phyloP scores from a whole-genome alignment of 2,888 invertebrate genomes.

The Heliconius sara region DNA sequence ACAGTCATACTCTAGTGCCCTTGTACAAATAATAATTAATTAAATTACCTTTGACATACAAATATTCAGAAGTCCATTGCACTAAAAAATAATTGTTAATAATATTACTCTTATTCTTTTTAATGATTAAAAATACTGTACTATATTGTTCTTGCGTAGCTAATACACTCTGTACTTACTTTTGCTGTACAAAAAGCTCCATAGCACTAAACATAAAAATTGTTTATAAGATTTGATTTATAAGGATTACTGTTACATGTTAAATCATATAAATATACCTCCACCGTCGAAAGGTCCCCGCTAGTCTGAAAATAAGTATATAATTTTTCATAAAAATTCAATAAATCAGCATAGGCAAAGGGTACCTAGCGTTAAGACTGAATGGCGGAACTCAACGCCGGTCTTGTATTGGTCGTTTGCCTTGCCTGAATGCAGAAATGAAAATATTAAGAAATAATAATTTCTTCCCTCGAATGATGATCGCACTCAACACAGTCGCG shows the following conservation, averaged over 20 bases:
- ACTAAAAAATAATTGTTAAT: constrained; percentile 45
- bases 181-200: constrained; percentile 53
- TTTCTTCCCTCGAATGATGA: too few relatives aligned
- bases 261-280: constrained; percentile 49
- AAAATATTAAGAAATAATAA: too few relatives aligned
- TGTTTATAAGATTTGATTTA: not conserved
- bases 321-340: too few relatives aligned
- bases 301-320: constrained; percentile 5
- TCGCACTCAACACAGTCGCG: too few relatives aligned
- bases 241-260: not conserved
- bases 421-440: too few relatives aligned
- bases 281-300: constrained; percentile 57
- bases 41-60: constrained; percentile 54
- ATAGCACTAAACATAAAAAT: constrained; percentile 42
- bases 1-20: too few relatives aligned
- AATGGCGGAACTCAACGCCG: too few relatives aligned
- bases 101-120: not conserved
- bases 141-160: not conserved
- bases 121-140: not conserved
- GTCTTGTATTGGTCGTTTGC: too few relatives aligned
- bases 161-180: constrained; percentile 46
- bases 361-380: too few relatives aligned
- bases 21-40: not conserved
- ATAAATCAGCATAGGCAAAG: too few relatives aligned
- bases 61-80: constrained; percentile 54